phyloP scores from a whole-genome alignment of 2,888 invertebrate genomes.

The Drosophila neotestacea region DNA sequence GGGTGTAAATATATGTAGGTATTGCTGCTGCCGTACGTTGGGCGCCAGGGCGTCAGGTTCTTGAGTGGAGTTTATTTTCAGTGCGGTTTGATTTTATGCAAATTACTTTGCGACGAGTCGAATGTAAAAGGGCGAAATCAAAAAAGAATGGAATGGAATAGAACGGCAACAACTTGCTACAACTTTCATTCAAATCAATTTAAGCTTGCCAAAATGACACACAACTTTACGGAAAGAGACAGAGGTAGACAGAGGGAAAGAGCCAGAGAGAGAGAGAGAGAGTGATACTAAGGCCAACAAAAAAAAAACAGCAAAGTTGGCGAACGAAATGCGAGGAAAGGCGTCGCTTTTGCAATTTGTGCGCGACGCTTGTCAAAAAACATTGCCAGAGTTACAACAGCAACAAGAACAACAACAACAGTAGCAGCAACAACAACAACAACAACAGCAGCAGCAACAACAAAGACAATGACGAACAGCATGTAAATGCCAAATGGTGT shows the following conservation, averaged over 20 bases:
- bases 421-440: slow-evolving; percentile 6
- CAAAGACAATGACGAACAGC: slow-evolving; percentile 40
- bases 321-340: slow-evolving; percentile 52
- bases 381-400: slow-evolving; percentile 19
- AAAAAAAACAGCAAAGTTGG: slow-evolving; percentile 13
- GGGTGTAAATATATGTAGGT: no score
- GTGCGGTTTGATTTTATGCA: slow-evolving; percentile 78
- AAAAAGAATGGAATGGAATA: slow-evolving; percentile 15
- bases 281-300: background rate
- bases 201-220: slow-evolving; percentile 70
- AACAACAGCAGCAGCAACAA: slow-evolving; percentile 3
- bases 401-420: slow-evolving; percentile 27
- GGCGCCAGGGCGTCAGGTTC: slow-evolving; percentile 51
- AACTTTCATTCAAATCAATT: slow-evolving; percentile 73
- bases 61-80: slow-evolving; percentile 69
- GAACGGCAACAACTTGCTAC: slow-evolving; percentile 42
- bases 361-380: slow-evolving; percentile 58
- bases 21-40: slow-evolving; percentile 6
- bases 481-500: slow-evolving; percentile 49
- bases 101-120: slow-evolving; percentile 62
- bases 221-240: slow-evolving; percentile 41
- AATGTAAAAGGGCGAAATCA: slow-evolving; percentile 15
- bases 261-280: background rate
- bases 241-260: background rate
- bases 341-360: slow-evolving; percentile 73